These are phyloP conservation scores for Margaritifera margaritifera DNA, from an alignment of 2,888 invertebrate genomes.

Conservation along the genomic window DNA sequence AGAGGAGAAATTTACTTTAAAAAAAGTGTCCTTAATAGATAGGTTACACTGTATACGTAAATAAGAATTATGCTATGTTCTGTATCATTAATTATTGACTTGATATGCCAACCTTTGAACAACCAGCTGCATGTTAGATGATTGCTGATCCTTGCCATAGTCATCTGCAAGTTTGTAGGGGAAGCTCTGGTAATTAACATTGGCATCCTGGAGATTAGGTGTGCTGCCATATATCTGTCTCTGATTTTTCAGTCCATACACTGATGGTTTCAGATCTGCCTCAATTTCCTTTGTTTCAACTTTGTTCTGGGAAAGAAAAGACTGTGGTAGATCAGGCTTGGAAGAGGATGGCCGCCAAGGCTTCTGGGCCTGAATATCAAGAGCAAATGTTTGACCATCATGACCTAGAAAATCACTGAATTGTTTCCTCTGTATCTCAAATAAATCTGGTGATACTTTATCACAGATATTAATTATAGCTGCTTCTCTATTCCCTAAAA, in stretches of 20 bases:
- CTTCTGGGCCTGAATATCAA: conserved; percentile 21
- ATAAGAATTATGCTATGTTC: neutral
- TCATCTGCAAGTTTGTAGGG: conserved; percentile 31
- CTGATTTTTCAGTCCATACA: conserved; percentile 44
- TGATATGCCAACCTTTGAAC: neutral
- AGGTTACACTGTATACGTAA: too few relatives aligned
- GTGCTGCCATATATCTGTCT: conserved; percentile 50
- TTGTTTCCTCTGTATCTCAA: conserved; percentile 33
- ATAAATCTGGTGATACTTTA: conserved; percentile 28
- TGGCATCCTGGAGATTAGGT: conserved; percentile 28
- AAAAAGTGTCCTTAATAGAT: too few relatives aligned
- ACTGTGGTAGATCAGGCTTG: conserved; percentile 9
- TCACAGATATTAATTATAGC: conserved; percentile 44
- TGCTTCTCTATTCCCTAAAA: conserved; percentile 16
- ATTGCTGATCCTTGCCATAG: neutral
- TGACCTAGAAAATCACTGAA: conserved; percentile 25
- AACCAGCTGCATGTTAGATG: conserved; percentile 3
- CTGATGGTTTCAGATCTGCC: conserved; percentile 41
- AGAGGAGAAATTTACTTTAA: too few relatives aligned
- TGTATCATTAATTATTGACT: neutral
- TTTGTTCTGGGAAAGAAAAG: conserved; percentile 14
- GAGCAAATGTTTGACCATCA: conserved; percentile 11
- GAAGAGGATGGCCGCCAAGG: conserved; percentile 28
- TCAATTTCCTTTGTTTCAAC: conserved; percentile 9
- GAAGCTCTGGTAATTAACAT: conserved; percentile 21